phyloP scores from a whole-genome alignment of 2,113 vertebrate genomes.

The Ciconia stormi region DNA sequence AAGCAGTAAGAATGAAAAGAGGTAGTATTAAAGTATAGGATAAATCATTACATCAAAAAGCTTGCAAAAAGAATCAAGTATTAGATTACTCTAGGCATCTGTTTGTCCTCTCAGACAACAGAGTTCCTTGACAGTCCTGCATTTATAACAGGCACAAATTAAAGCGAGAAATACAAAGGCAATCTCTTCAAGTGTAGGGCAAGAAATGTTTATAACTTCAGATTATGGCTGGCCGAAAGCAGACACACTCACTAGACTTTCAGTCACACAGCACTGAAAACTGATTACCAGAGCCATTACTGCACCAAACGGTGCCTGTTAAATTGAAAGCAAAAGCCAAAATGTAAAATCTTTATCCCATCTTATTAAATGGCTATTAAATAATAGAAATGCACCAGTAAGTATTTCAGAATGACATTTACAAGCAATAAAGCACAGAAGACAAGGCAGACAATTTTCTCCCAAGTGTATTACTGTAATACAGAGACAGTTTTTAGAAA shows the following conservation, averaged over 20 bases:
- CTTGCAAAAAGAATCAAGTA: not conserved
- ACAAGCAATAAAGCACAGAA: not conserved
- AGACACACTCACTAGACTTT: not conserved
- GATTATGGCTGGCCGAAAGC: not conserved
- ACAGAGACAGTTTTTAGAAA: not conserved
- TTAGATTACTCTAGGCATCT: not conserved
- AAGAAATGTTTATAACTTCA: not conserved
- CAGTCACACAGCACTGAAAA: not conserved
- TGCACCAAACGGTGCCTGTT: not conserved
- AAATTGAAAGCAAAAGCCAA: constrained; percentile 16
- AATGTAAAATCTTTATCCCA: constrained; percentile 33
- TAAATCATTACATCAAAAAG: constrained; percentile 18
- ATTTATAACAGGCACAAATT: not conserved
- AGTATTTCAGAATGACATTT: constrained; percentile 12
- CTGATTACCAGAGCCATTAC: not conserved
- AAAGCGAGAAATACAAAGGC: not conserved
- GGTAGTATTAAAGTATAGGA: not conserved
- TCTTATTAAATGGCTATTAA: constrained; percentile 33
- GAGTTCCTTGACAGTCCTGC: not conserved
- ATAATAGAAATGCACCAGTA: not conserved
- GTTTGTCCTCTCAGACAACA: not conserved
- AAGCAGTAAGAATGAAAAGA: not conserved
- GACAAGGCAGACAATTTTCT: not conserved
- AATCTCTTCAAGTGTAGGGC: not conserved
- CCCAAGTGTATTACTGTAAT: not conserved